These are phyloP conservation scores for Bemisia tabaci DNA, from an alignment of 1,140 invertebrate genomes.

Conservation along the genomic window DNA sequence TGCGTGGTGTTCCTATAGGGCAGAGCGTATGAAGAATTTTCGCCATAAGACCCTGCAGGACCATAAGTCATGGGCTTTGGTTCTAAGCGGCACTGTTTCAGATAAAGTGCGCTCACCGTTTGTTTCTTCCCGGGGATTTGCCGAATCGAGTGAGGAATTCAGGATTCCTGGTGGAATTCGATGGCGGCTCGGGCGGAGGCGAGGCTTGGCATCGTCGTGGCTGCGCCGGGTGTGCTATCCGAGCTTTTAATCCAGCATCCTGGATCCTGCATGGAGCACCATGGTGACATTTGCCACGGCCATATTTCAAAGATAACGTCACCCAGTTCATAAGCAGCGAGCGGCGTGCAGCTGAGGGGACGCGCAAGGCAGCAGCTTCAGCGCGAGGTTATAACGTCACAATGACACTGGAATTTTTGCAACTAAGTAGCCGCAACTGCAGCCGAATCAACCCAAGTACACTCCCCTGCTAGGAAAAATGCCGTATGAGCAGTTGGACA, in stretches of 20 bases:
- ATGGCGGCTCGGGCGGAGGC: no score
- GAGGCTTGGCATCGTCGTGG: no score
- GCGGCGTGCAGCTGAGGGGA: no score
- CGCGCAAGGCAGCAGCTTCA: neutral
- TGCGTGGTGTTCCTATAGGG: neutral
- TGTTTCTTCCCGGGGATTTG: neutral
- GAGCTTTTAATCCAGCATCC: neutral
- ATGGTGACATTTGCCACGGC: neutral
- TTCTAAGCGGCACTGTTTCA: neutral
- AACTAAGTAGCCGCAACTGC: neutral
- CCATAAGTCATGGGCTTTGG: neutral
- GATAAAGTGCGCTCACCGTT: neutral
- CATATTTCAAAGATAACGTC: neutral
- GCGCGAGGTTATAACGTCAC: neutral
- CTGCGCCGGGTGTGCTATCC: neutral
- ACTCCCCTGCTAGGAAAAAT: no score
- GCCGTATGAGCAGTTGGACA: no score
- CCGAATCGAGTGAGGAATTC: no score
- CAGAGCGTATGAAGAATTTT: neutral
- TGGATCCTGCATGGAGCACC: neutral
- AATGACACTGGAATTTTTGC: neutral
- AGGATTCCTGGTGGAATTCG: no score
- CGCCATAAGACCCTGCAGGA: neutral
- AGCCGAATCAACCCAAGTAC: no score
- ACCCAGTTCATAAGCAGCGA: neutral